Base-by-base conservation (phyloP, 2,797 vertebrate species). In the Capromys pilorides region DNA sequence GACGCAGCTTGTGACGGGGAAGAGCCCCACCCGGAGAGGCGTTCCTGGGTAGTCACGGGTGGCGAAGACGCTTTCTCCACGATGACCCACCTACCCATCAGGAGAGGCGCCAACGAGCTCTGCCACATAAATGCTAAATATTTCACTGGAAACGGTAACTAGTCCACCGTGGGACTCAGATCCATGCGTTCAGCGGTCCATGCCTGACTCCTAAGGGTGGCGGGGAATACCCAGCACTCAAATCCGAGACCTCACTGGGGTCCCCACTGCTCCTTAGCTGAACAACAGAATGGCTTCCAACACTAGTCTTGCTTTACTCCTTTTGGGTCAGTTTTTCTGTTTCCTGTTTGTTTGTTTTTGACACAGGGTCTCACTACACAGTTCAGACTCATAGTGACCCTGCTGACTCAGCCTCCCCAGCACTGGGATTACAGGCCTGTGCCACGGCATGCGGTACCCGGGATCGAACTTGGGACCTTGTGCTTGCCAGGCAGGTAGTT, bases 301-400 rank as follows among this genome's bases (percentile, higher is more conserved):
- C 57, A 86, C 73, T 54, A n/a, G 10, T 86, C 49, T 91, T 67
- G 33, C 75, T 86, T 86, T 81, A 81, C 33, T 95, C 7, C 51
- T 66, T 41, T n/a, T 26, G 33, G 67, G 59, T 73, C 26, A 86
- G 21, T 57, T 86, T 85, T 31, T 51, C 28, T 11, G 28, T 41
- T 80, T 66, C 54, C 75, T 19, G 31, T 51, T 2, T 45, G 45
- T 45, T 45, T 57, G 54, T 57, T 57, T 57, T 57, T 57, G 54
- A 19, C 16, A 19, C 54, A 57, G 14, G 54, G 54, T 57, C 54
- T 57, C 54, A 57, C 14, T 57, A 57, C n/a, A n/a, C 54, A 57
- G 54, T 5, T 57, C 16, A 16, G 54, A 57, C 16, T 57, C 54
- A 57, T 5, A 57, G 54, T 54, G 54, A 57, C 54, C 14, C 16